phyloP scores from a whole-genome alignment of 2,113 vertebrate species.

The Tretioscincus oriximinensis region DNA sequence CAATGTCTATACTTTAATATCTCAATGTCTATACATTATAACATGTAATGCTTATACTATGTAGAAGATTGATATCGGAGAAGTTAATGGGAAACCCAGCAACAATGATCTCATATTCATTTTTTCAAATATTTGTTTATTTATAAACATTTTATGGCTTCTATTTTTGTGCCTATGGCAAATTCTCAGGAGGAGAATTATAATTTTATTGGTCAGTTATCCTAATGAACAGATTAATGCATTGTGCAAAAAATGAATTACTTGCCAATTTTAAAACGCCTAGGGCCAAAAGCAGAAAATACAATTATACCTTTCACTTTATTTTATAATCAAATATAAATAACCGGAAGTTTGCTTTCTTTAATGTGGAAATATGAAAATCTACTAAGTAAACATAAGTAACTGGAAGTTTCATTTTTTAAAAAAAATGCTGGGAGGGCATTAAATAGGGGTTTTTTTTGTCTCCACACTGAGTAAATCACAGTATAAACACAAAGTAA shows the following conservation, averaged over 20 bases:
- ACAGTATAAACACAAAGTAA: no score
- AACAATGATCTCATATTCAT: no score
- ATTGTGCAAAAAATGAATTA: slow-evolving; percentile 23
- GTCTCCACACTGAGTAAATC: no score
- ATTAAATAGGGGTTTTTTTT: no score
- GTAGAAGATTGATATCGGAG: neutral
- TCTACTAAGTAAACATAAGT: neutral
- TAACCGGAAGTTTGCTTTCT: neutral
- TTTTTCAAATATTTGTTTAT: no score
- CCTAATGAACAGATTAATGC: neutral
- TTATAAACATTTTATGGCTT: no score
- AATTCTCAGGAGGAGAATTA: neutral
- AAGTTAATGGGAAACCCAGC: no score
- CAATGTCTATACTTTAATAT: no score
- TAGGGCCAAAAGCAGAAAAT: neutral
- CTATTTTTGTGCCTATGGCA: neutral
- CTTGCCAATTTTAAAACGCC: slow-evolving; percentile 20
- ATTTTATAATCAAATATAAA: neutral
- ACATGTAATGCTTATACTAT: neutral
- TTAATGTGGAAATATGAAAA: neutral
- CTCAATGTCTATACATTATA: neutral
- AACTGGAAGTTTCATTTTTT: neutral
- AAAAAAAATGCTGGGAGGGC: no score
- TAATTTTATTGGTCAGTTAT: neutral
- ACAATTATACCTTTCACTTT: neutral